These are phyloP conservation scores for Bombus waltoni DNA, from an alignment of 1,140 invertebrate genomes.

Conservation along the genomic window DNA sequence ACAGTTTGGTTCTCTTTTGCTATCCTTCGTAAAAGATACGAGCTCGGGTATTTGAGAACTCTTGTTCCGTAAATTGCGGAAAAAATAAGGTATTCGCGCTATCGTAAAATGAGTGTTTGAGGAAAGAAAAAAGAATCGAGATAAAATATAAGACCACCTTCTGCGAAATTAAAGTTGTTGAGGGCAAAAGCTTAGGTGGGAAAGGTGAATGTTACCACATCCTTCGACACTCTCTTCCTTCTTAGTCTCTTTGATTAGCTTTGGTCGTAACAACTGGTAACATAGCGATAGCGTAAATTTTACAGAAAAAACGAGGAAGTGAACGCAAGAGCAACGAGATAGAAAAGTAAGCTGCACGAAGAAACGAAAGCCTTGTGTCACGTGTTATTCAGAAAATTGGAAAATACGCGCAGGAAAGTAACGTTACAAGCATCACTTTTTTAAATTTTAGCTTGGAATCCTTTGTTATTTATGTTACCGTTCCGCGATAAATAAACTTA, in stretches of 20 bases:
- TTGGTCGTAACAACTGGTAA: neutral
- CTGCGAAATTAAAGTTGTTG: neutral
- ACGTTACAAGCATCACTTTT: neutral
- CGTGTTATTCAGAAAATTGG: too few species aligned
- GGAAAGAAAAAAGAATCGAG: neutral
- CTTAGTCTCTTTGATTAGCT: neutral
- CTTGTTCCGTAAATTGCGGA: neutral
- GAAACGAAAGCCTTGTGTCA: too few species aligned
- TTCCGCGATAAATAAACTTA: neutral
- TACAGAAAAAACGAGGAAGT: neutral
- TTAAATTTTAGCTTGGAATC: neutral
- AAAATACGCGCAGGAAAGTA: too few species aligned
- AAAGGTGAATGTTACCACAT: neutral
- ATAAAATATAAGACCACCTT: neutral
- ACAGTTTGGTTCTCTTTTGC: neutral
- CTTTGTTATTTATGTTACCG: neutral
- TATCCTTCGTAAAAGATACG: neutral
- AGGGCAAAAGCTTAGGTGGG: too few species aligned
- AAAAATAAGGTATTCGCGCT: neutral
- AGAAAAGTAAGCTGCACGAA: neutral
- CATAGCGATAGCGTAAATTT: too few species aligned
- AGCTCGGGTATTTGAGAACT: neutral
- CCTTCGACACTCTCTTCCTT: neutral
- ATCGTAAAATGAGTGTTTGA: neutral
- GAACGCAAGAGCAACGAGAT: neutral